phyloP scores from a whole-genome alignment of 2,113 vertebrate genomes.

The Chitala chitala region DNA sequence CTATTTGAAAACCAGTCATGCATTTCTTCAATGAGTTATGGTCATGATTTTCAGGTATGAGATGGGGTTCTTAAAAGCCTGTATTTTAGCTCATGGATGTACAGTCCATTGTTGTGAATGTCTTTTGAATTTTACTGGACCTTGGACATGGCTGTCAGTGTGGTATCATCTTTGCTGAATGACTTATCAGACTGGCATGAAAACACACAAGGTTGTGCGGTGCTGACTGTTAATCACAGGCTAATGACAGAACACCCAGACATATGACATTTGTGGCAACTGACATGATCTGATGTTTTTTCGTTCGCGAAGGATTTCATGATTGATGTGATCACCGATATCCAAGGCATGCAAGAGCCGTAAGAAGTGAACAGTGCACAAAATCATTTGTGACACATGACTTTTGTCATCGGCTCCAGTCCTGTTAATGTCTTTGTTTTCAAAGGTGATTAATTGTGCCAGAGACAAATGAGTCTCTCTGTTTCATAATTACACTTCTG shows the following conservation, averaged over 20 bases:
- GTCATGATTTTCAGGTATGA: constrained; percentile 24
- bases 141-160: background rate
- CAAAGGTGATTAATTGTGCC: too few species aligned
- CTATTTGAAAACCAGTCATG: too few species aligned
- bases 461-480: too few species aligned
- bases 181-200: background rate
- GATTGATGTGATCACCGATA: too few species aligned
- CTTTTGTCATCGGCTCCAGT: background rate
- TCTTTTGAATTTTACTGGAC: constrained; percentile 19
- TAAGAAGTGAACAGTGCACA: background rate
- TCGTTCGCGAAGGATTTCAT: too few species aligned
- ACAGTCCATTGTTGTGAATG: constrained; percentile 48
- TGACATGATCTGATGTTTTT: too few species aligned
- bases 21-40: too few species aligned
- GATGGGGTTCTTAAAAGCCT: constrained; percentile 66
- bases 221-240: background rate
- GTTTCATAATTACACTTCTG: too few species aligned
- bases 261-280: too few species aligned
- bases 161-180: background rate
- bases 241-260: background rate
- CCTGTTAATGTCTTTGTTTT: background rate
- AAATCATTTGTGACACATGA: background rate
- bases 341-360: background rate
- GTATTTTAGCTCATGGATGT: constrained; percentile 62
- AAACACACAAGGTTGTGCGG: background rate